Percentiles rank a stretch among this genome's conserved stretches.
phyloP scores from a whole-genome alignment of 2,888 invertebrate genomes.

The Apotomis betuletana region DNA sequence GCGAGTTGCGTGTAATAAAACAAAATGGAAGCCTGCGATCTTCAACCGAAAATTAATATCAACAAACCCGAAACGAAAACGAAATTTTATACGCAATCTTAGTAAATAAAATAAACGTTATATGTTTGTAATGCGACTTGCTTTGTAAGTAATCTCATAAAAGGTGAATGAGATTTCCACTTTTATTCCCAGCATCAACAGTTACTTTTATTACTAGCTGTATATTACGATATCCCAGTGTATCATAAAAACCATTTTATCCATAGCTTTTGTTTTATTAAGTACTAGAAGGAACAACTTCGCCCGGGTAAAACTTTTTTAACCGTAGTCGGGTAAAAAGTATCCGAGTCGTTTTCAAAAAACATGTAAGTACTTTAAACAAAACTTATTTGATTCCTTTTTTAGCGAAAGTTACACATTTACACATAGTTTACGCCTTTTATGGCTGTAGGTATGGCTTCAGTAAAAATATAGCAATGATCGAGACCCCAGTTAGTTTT shows the following conservation, averaged over 20 bases:
- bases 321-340: too few relatives aligned
- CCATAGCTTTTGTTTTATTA: too few relatives aligned
- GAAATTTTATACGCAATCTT: conserved; percentile 11
- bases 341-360: too few relatives aligned
- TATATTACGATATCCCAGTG: background rate
- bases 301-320: too few relatives aligned
- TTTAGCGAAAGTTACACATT: too few relatives aligned
- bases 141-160: conserved; percentile 3
- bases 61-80: background rate
- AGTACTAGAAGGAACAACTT: too few relatives aligned
- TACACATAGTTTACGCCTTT: too few relatives aligned
- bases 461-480: too few relatives aligned
- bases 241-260: background rate
- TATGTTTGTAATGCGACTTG: background rate
- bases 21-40: conserved; percentile 10
- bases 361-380: too few relatives aligned
- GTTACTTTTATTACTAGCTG: background rate
- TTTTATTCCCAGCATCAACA: background rate
- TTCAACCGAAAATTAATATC: conserved; percentile 9
- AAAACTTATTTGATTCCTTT: too few relatives aligned
- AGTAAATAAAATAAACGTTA: conserved; percentile 6
- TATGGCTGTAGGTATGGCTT: too few relatives aligned
- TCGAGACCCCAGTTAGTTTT: too few relatives aligned
- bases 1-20: conserved; percentile 1
- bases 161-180: conserved; percentile 1